These are phyloP conservation scores for Leptogaster cylindrica DNA, from an alignment of 2,888 invertebrate species.

Conservation along the genomic window DNA sequence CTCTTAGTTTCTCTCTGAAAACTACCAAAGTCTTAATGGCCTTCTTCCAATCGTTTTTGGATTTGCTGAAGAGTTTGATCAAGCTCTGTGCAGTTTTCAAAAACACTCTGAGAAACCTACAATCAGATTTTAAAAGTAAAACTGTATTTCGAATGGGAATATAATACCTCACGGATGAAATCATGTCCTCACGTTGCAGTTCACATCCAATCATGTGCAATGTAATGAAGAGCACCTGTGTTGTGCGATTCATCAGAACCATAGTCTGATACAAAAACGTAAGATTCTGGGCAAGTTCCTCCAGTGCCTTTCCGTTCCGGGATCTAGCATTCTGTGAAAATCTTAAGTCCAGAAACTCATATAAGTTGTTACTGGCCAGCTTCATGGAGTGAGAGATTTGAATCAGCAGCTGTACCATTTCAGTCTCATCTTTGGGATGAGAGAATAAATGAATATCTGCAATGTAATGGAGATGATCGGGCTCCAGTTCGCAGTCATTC, in stretches of 20 bases:
- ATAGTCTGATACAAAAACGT: slow-evolving; percentile 48
- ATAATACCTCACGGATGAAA: too few species aligned
- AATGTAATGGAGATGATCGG: not conserved
- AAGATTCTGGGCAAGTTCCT: slow-evolving; percentile 50
- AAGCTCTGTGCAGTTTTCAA: slow-evolving; percentile 52
- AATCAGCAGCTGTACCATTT: slow-evolving; percentile 51
- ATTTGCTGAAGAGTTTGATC: slow-evolving; percentile 49
- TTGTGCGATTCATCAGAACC: slow-evolving; percentile 39
- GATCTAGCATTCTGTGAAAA: slow-evolving; percentile 51
- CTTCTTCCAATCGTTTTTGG: slow-evolving; percentile 53
- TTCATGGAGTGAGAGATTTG: slow-evolving; percentile 50
- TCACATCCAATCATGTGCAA: not conserved
- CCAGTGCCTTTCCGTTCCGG: slow-evolving; percentile 52
- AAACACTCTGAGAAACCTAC: slow-evolving; percentile 52
- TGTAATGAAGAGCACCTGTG: slow-evolving; percentile 40
- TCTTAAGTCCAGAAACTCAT: slow-evolving; percentile 49
- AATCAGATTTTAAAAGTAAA: too few species aligned
- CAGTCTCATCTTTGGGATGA: slow-evolving; percentile 53
- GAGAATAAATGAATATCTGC: slow-evolving; percentile 50
- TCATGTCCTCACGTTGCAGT: too few species aligned
- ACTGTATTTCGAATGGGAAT: too few species aligned
- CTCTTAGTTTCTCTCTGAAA: not conserved
- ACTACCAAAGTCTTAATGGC: not conserved
- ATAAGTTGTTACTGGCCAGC: slow-evolving; percentile 51
- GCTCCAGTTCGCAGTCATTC: not conserved